Percentiles rank a stretch among this genome's conserved stretches.
These are phyloP conservation scores for Pungitius pungitius DNA, from an alignment of 2,113 vertebrate genomes.

Conservation along the genomic window DNA sequence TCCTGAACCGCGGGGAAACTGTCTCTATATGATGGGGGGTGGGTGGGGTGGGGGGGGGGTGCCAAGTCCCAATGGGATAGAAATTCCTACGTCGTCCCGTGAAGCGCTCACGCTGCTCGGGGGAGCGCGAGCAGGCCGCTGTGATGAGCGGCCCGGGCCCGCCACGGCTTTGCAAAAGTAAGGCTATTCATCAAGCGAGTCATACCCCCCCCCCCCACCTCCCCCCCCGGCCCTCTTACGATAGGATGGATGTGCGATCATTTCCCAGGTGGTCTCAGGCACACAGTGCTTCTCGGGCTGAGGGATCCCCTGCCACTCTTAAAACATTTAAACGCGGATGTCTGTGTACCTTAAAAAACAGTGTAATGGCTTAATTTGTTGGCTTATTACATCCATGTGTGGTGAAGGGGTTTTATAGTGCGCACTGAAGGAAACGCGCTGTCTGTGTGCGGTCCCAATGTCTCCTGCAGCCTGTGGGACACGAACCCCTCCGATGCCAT, in stretches of 20 bases:
- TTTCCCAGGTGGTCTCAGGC: slow-evolving; percentile 80
- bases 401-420: slow-evolving; percentile 71
- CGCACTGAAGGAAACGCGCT: slow-evolving; percentile 70
- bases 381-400: slow-evolving; percentile 84
- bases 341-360: slow-evolving; percentile 81
- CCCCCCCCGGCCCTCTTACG: slow-evolving; percentile 32
- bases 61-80: too few species aligned
- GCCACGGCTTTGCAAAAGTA: neutral
- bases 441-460: slow-evolving; percentile 81
- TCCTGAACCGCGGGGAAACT: slow-evolving; percentile 41
- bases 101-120: neutral
- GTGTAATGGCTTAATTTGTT: slow-evolving; percentile 82
- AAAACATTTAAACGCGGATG: slow-evolving; percentile 82
- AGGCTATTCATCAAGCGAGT: slow-evolving; percentile 23
- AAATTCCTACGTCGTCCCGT: slow-evolving; percentile 9
- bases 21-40: too few species aligned
- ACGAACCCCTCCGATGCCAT: slow-evolving; percentile 59
- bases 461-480: slow-evolving; percentile 75
- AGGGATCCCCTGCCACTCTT: slow-evolving; percentile 78
- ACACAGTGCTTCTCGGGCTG: slow-evolving; percentile 62
- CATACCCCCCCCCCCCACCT: too few species aligned
- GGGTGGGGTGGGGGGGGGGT: too few species aligned
- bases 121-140: slow-evolving; percentile 8
- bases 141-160: slow-evolving; percentile 2
- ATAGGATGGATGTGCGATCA: slow-evolving; percentile 49